phyloP scores from a whole-genome alignment of 2,888 invertebrate genomes.

The Campopleginae sp. region DNA sequence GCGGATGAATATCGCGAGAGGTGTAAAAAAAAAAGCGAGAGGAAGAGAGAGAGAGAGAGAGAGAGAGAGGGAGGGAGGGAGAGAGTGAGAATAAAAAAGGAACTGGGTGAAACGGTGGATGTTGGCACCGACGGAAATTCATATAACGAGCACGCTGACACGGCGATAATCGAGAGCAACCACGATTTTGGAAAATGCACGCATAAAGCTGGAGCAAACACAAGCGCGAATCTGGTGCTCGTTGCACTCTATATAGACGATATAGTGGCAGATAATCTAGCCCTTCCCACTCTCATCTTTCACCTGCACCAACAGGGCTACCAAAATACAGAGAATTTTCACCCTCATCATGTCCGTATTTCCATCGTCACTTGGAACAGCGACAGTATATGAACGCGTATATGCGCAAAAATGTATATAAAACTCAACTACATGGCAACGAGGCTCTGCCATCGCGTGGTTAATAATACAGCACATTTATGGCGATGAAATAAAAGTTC shows the following conservation, averaged over 20 bases:
- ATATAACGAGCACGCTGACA: constrained; percentile 32
- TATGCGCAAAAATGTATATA: constrained; percentile 7
- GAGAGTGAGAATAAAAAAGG: constrained; percentile 6
- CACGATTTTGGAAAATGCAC: constrained; percentile 55
- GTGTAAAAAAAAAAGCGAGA: not conserved
- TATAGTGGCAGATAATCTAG: constrained; percentile 54
- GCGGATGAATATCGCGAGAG: constrained; percentile 7
- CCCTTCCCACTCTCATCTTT: constrained; percentile 23
- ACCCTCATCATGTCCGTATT: constrained; percentile 42
- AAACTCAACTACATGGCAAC: constrained; percentile 20
- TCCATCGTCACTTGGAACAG: constrained; percentile 20
- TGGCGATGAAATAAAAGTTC: constrained; percentile 56
- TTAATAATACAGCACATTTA: constrained; percentile 54
- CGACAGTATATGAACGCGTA: not conserved
- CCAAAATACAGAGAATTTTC: constrained; percentile 21
- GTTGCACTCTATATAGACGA: constrained; percentile 11
- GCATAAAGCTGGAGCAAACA: constrained; percentile 21
- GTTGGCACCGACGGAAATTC: constrained; percentile 38
- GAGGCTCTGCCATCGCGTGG: constrained; percentile 30
- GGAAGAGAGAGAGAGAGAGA: not conserved
- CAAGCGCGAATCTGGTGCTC: constrained; percentile 1
- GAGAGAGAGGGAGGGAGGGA: not conserved
- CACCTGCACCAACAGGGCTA: not conserved
- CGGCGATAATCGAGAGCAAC: constrained; percentile 27
- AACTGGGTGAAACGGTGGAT: constrained; percentile 21